A percentile compares a stretch with the other conserved stretches of the same genome.
These are phyloP conservation scores for Lysandra coridon DNA, from an alignment of 2,888 invertebrate species.

Conservation along the genomic window DNA sequence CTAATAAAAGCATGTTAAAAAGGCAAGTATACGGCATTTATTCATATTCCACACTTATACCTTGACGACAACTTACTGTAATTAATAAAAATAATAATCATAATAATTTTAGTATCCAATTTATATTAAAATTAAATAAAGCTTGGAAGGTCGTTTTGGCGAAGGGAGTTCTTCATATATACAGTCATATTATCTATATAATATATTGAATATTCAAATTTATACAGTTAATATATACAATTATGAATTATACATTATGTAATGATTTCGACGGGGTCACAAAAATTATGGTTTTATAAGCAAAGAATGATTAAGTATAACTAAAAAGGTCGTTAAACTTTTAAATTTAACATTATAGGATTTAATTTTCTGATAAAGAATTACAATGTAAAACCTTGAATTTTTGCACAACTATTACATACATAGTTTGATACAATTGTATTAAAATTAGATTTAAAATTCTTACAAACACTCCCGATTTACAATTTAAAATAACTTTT, in stretches of 20 bases:
- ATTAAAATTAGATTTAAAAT: no score
- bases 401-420: background rate
- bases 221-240: conserved; percentile 15
- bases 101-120: conserved; percentile 4
- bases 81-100: background rate
- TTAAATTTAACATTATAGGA: background rate
- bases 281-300: background rate
- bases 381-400: background rate
- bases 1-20: background rate
- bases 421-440: no score
- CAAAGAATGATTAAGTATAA: background rate
- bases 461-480: no score
- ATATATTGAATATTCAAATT: conserved; percentile 16
- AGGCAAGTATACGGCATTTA: background rate
- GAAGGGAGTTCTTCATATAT: conserved; percentile 17
- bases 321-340: background rate
- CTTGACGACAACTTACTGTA: background rate
- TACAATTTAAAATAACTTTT: no score
- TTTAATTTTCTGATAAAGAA: no score
- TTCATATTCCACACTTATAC: background rate
- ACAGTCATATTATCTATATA: conserved; percentile 15
- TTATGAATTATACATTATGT: conserved; percentile 21
- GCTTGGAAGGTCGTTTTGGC: conserved; percentile 27
- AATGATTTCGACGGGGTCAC: background rate
- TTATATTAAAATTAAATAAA: conserved; percentile 16